These are phyloP conservation scores for Hemithea aestivaria DNA, from an alignment of 2,888 invertebrate species.

Conservation along the genomic window DNA sequence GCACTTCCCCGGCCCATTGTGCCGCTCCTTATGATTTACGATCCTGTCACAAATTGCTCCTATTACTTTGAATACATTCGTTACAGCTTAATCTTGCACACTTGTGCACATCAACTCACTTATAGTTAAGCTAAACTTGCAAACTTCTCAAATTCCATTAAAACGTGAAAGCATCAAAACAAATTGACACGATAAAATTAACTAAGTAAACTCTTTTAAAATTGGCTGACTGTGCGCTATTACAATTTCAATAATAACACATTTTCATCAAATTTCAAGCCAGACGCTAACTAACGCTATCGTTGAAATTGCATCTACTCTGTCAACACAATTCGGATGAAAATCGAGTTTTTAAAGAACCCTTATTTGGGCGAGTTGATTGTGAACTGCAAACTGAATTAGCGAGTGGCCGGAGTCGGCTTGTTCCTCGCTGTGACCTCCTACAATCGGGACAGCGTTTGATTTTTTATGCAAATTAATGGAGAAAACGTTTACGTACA, in stretches of 20 bases:
- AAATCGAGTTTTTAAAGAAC: conserved; percentile 17
- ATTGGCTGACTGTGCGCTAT: no score
- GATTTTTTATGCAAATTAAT: conserved; percentile 14
- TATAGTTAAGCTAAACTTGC: no score
- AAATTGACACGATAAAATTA: no score
- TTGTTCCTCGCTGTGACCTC: conserved; percentile 3
- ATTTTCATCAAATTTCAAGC: no score
- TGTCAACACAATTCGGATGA: conserved; percentile 23
- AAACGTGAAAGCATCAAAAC: no score
- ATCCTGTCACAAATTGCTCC: conserved; percentile 18
- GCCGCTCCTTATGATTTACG: conserved; percentile 27
- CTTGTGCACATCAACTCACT: not conserved
- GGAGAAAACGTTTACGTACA: conserved; percentile 4
- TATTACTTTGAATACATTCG: conserved; percentile 26
- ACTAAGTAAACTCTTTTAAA: no score
- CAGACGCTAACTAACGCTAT: conserved; percentile 2
- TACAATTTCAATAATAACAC: no score
- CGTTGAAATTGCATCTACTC: conserved; percentile 17
- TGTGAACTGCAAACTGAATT: conserved; percentile 9
- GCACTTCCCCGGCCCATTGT: conserved; percentile 22
- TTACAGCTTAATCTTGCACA: conserved; percentile 6
- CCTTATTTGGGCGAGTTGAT: conserved; percentile 7
- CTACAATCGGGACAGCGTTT: conserved; percentile 1
- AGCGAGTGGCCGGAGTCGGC: not conserved
- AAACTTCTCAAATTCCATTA: no score